phyloP scores from a whole-genome alignment of 2,888 invertebrate genomes.

The Drosophila pegasa region DNA sequence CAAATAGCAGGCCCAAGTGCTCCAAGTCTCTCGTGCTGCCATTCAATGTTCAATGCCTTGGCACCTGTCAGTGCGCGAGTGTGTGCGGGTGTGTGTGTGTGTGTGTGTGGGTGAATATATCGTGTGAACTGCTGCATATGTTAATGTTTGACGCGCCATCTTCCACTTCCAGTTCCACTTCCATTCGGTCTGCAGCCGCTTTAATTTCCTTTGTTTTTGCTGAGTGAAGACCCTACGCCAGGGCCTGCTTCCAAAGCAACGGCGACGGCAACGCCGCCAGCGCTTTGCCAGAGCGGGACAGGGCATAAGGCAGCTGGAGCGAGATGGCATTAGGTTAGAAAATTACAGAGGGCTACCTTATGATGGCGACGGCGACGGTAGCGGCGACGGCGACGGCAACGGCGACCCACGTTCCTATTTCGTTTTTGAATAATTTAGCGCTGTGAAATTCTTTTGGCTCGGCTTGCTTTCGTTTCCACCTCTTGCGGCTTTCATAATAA shows the following conservation, averaged over 20 bases:
- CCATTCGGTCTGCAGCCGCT: conserved; percentile 25
- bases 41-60: conserved; percentile 72
- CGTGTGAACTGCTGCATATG: conserved; percentile 78
- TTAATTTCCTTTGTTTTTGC: conserved; percentile 61
- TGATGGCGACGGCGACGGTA: conserved; percentile 33
- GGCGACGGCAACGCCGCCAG: neutral
- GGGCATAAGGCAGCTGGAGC: conserved; percentile 11
- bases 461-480: conserved; percentile 48
- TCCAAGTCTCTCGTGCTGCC: conserved; percentile 39
- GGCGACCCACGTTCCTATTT: conserved; percentile 64
- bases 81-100: conserved; percentile 30
- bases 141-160: conserved; percentile 74
- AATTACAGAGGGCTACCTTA: conserved; percentile 67
- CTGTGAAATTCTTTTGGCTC: conserved; percentile 70
- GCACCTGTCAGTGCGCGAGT: conserved; percentile 67
- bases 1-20: conserved; percentile 16
- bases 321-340: conserved; percentile 61
- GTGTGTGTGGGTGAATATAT: conserved; percentile 64
- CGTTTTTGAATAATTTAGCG: conserved; percentile 75
- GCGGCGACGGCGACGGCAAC: conserved; percentile 3
- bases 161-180: conserved; percentile 47
- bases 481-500: conserved; percentile 80
- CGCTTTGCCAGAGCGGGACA: conserved; percentile 37
- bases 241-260: conserved; percentile 24
- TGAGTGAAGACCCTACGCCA: conserved; percentile 31